phyloP scores from a whole-genome alignment of 2,888 invertebrate species.

The Pollenia griseotomentosa region DNA sequence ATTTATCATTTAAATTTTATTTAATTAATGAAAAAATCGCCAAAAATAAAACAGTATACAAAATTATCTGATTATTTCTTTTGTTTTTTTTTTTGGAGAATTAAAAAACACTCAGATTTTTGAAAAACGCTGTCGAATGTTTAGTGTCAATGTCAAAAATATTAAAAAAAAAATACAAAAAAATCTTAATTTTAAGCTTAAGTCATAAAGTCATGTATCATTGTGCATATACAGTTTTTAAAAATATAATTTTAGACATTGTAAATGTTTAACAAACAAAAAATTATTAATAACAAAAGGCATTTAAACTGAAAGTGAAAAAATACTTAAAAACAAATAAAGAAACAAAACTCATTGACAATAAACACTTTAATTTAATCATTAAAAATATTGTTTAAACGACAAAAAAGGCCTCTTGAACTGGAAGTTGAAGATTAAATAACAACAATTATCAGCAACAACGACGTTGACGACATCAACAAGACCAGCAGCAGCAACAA shows the following conservation, averaged over 20 bases:
- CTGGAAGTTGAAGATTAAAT: constrained; percentile 43
- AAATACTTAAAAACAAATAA: constrained; percentile 1
- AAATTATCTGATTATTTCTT: constrained; percentile 41
- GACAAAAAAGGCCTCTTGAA: constrained; percentile 41
- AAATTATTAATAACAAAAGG: not conserved
- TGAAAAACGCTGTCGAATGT: constrained; percentile 40
- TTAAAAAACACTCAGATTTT: constrained; percentile 3
- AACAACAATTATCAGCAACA: constrained; percentile 45
- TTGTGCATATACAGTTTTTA: constrained; percentile 23
- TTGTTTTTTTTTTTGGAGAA: constrained; percentile 17
- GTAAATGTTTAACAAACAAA: constrained; percentile 43
- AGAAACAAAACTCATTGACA: constrained; percentile 7
- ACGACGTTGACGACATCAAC: constrained; percentile 18
- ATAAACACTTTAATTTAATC: constrained; percentile 44
- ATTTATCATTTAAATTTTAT: constrained; percentile 40
- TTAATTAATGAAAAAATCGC: constrained; percentile 18
- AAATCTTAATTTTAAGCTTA: constrained; percentile 43
- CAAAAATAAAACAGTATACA: not conserved
- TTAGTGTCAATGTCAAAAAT: constrained; percentile 70
- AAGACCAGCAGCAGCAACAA: constrained; percentile 51
- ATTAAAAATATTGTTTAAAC: constrained; percentile 23
- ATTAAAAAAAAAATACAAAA: constrained; percentile 28
- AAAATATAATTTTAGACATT: not conserved
- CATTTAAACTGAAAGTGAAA: not conserved
- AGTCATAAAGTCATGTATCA: constrained; percentile 47